A percentile compares a stretch with the other conserved stretches of the same genome.
These are phyloP conservation scores for Lepetodrilus schrolli DNA, from an alignment of 2,888 invertebrate species.

Conservation along the genomic window DNA sequence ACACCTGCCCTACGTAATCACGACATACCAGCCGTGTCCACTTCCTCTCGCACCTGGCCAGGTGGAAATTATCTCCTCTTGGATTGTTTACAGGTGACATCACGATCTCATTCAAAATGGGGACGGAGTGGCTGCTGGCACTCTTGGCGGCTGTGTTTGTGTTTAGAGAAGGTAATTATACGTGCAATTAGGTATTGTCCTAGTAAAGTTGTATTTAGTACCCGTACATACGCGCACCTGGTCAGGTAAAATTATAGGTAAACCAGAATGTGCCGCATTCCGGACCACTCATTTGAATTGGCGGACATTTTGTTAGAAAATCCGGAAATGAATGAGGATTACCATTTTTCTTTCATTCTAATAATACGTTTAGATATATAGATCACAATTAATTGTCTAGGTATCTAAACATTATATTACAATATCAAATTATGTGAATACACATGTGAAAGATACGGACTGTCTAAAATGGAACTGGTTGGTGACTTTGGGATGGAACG, in stretches of 20 bases:
- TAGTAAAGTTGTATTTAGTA: not conserved
- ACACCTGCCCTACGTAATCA: not conserved
- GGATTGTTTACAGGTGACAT: slow-evolving; percentile 30
- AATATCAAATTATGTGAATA: no score
- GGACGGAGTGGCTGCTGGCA: slow-evolving; percentile 11
- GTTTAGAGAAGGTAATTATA: slow-evolving; percentile 11
- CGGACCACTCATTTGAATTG: not conserved
- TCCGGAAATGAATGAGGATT: slow-evolving; percentile 18
- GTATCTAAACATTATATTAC: no score
- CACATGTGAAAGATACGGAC: no score
- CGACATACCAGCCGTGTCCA: slow-evolving; percentile 18
- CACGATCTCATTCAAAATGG: slow-evolving; percentile 27
- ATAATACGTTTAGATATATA: no score
- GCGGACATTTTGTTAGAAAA: not conserved
- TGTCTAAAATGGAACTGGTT: no score
- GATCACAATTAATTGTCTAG: no score
- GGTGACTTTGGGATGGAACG: no score
- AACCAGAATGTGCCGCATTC: not conserved
- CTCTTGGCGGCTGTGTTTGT: not conserved
- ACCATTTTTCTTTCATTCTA: no score
- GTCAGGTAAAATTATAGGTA: not conserved
- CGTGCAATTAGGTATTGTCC: not conserved
- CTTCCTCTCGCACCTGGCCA: not conserved
- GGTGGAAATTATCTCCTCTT: slow-evolving; percentile 25
- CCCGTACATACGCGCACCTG: not conserved